phyloP scores from a whole-genome alignment of 2,113 vertebrate genomes.

The Procavia capensis region DNA sequence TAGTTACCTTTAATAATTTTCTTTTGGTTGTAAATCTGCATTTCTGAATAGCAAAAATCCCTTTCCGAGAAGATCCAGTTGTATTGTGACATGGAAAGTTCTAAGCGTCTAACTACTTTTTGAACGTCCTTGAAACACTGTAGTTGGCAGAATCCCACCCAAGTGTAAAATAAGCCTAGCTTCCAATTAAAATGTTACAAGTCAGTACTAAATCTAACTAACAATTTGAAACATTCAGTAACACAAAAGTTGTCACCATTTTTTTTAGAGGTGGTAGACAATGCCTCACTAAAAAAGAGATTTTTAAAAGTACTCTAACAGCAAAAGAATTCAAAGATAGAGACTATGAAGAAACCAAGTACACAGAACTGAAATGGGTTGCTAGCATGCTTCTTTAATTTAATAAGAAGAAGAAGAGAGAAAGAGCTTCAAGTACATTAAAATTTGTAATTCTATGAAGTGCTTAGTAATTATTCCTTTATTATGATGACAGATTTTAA shows the following conservation, averaged over 20 bases:
- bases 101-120: slow-evolving; percentile 39
- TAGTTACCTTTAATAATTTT: neutral
- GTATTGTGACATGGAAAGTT: slow-evolving; percentile 9
- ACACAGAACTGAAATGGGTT: slow-evolving; percentile 41
- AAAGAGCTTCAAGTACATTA: neutral
- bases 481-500: slow-evolving; percentile 22
- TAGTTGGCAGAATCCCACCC: slow-evolving; percentile 66
- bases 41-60: neutral
- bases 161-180: slow-evolving; percentile 74
- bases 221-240: slow-evolving; percentile 74
- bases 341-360: slow-evolving; percentile 51
- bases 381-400: neutral
- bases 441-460: neutral
- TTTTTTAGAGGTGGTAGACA: slow-evolving; percentile 78
- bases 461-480: neutral
- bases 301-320: slow-evolving; percentile 48
- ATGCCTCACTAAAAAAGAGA: slow-evolving; percentile 52
- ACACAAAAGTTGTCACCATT: slow-evolving; percentile 76
- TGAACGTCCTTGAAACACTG: slow-evolving; percentile 67
- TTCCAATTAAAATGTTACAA: slow-evolving; percentile 82
- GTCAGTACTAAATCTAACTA: slow-evolving; percentile 79
- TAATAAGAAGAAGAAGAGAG: neutral
- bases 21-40: slow-evolving; percentile 38
- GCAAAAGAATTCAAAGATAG: slow-evolving; percentile 63
- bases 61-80: neutral